Evolutionary conservation across 2,797 vertebrate genomes (phyloP).

Genomic region (Pelobates cultripes): DNA sequence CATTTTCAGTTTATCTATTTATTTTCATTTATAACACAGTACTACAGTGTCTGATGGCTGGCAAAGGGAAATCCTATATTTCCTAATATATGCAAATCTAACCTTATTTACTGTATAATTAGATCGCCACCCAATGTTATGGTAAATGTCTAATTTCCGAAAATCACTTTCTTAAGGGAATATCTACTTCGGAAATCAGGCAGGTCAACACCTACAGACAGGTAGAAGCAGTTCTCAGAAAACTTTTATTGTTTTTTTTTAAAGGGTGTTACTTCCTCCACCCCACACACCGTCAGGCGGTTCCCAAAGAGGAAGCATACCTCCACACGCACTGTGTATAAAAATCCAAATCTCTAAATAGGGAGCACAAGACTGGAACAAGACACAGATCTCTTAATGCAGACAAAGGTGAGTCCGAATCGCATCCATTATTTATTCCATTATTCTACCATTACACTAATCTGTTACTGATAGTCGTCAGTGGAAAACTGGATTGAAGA

Average conservation of each 20-base stretch:
- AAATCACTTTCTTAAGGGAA: too few relatives aligned
- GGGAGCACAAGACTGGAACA: not conserved
- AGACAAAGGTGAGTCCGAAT: slow-evolving; percentile 8
- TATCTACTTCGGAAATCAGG: too few relatives aligned
- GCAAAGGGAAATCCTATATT: too few relatives aligned
- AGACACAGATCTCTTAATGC: not conserved
- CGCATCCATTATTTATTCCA: not conserved
- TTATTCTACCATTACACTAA: not conserved
- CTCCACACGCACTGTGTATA: not conserved
- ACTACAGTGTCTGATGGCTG: too few relatives aligned
- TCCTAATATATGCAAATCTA: too few relatives aligned
- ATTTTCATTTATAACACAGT: too few relatives aligned
- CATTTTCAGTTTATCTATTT: too few relatives aligned
- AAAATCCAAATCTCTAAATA: not conserved
- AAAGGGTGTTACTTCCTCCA: slow-evolving; percentile 19
- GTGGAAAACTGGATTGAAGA: not conserved
- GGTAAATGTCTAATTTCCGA: too few relatives aligned
- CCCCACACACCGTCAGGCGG: slow-evolving; percentile 9
- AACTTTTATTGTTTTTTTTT: slow-evolving; percentile 11
- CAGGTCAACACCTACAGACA: too few relatives aligned
- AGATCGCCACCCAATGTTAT: too few relatives aligned
- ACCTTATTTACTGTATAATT: too few relatives aligned
- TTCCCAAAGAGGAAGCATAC: not conserved
- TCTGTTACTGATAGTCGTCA: not conserved
- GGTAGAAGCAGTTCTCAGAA: not conserved